phyloP scores from a whole-genome alignment of 1,140 invertebrate species.

The Wiebesia pumilae region DNA sequence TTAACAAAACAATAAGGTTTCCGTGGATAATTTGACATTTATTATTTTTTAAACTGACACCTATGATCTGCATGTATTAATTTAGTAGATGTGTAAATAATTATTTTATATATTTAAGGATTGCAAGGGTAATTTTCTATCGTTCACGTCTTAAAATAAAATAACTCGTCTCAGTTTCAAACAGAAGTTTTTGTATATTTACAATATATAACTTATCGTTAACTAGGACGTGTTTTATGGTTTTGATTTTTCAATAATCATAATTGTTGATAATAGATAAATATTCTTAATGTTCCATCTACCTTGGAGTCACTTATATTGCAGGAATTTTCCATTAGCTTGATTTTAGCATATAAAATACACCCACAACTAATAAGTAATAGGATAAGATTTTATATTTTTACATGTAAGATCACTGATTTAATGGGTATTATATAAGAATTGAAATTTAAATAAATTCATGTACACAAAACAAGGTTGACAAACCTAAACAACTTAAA shows the following conservation, averaged over 20 bases:
- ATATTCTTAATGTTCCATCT: neutral
- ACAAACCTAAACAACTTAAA: too few species aligned
- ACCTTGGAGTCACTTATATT: neutral
- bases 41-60: neutral
- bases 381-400: neutral
- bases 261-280: neutral
- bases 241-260: neutral
- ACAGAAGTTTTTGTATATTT: too few species aligned
- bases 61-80: neutral
- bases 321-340: neutral
- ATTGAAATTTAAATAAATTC: too few species aligned
- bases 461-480: too few species aligned
- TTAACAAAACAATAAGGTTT: neutral
- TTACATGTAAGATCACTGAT: neutral
- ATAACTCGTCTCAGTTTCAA: too few species aligned
- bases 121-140: too few species aligned
- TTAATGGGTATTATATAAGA: neutral
- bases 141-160: too few species aligned
- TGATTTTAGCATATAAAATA: neutral
- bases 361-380: neutral
- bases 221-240: too few species aligned
- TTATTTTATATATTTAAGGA: too few species aligned
- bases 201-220: too few species aligned
- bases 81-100: neutral
- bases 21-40: neutral